Evolutionary conservation across 2,113 vertebrate genomes (phyloP), one percentile per base, ranked within the genome.

Genomic region (Erpornis zantholeuca): DNA sequence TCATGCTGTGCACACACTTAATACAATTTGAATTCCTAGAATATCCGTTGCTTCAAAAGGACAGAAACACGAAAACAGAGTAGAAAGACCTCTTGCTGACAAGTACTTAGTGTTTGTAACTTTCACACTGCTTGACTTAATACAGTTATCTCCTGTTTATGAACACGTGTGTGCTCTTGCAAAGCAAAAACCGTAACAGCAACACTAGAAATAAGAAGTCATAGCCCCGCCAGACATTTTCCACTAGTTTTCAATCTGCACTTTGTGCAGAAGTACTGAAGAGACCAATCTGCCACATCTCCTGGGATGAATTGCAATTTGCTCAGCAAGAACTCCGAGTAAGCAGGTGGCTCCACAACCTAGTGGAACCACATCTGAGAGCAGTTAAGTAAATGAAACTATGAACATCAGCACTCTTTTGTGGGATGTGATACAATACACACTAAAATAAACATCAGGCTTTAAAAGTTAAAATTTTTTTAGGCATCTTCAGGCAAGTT

Each of bases 1-100:
- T 45, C 0, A 0, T 2, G 1, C 36, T 40, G 7, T 13, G 33
- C 27, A 66, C 17, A 33, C 7, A 11, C 4, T 22, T 35, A 52
- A 11, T n/a, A 38, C 60, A 50, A 29, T 31, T 2, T n/a, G 5
- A 83, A 50, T 25, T 27, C 31, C 47, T 35, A 65, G 13, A 86
- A 54, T 3, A 70, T 8, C 25, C 29, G 20, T 63, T 33, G 6
- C 45, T 88, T 83, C 3, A 4, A 66, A 65, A 52, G 2, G 11
- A 21, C 18, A 93, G 20, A 79, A 76, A 20, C 6, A 65, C 88
- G 28, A 81, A 25, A 71, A 38, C 1, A 53, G 11, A 50, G 13
- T 3, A 49, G 17, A n/a, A 85, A 90, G 3, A 71, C 15, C 49
- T 87, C 47, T 31, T 80, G n/a, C 49, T 71, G 56, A 25, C 44